A percentile compares a stretch with the other conserved stretches of the same genome.
Conservation (phyloP, 2,113 vertebrate genomes). For the Chaetura pelagica region DNA sequence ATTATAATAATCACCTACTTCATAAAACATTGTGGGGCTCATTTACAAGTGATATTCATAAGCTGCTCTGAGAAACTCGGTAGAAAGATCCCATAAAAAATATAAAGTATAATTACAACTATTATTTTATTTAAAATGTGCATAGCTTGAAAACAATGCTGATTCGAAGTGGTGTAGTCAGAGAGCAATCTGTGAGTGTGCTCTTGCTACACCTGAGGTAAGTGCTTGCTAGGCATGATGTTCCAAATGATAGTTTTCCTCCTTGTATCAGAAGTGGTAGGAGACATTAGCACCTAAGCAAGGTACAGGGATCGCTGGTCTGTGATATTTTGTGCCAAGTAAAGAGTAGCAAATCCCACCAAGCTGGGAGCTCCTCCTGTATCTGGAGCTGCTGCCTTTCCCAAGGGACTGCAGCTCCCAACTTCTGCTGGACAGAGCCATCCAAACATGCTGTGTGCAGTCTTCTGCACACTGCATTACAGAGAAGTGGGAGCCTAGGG, state of each 20-base stretch:
- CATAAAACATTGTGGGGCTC: conserved; percentile 42
- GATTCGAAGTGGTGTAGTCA: background rate
- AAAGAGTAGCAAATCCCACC: background rate
- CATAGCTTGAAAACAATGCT: conserved; percentile 1
- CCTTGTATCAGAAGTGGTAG: background rate
- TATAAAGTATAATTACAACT: conserved; percentile 26
- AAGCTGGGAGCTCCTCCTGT: background rate
- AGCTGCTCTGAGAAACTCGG: conserved; percentile 45
- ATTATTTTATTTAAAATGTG: conserved; percentile 31
- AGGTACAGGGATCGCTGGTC: background rate
- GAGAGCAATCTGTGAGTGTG: background rate
- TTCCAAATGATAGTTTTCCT: background rate
- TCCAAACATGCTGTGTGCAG: background rate
- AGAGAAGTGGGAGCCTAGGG: background rate
- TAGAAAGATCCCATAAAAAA: conserved; percentile 23
- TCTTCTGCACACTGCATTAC: rapidly evolving
- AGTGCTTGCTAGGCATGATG: rapidly evolving
- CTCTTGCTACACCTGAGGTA: background rate
- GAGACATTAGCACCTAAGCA: background rate
- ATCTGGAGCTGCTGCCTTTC: background rate
- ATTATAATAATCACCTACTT: conserved; percentile 35
- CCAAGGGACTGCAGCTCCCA: background rate
- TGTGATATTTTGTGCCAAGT: background rate
- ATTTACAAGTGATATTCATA: conserved; percentile 54
- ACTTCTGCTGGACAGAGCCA: background rate